Evolutionary conservation across 2,113 vertebrate species (phyloP).

Genomic region (Suricata suricatta): DNA sequence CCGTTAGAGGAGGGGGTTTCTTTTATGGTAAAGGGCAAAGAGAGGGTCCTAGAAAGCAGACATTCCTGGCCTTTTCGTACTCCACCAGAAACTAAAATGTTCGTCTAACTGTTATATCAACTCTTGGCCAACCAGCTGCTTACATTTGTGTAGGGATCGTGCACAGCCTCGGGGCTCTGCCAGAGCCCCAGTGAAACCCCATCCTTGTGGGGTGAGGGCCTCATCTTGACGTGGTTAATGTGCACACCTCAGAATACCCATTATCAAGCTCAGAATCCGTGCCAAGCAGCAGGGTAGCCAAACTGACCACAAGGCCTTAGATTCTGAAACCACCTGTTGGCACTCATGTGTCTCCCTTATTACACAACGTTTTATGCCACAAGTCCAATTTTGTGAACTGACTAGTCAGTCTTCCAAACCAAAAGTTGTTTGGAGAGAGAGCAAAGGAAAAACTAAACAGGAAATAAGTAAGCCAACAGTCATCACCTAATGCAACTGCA

Average conservation of each 20-base stretch:
- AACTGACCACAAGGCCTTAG: neutral
- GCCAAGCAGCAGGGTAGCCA: neutral
- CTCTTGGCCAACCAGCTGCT: neutral
- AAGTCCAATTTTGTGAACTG: neutral
- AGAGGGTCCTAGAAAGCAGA: neutral
- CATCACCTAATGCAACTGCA: slow-evolving; percentile 64
- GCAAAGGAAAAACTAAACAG: slow-evolving; percentile 71
- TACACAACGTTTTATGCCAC: neutral
- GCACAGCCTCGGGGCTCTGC: neutral
- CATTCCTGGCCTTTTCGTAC: neutral
- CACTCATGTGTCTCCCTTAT: neutral
- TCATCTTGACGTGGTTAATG: neutral
- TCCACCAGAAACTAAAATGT: neutral
- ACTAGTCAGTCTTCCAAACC: neutral
- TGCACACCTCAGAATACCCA: neutral
- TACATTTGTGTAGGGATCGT: neutral
- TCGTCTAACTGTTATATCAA: neutral
- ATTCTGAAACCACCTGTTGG: slow-evolving; percentile 40
- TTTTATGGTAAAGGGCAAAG: neutral
- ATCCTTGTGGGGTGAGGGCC: neutral
- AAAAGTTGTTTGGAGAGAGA: slow-evolving; percentile 65
- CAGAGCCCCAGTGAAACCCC: neutral
- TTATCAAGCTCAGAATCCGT: neutral
- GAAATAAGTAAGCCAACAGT: slow-evolving; percentile 63
- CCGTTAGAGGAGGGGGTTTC: neutral